Conservation (phyloP, 2,797 vertebrate species). For the Sandelia bainsii region DNA sequence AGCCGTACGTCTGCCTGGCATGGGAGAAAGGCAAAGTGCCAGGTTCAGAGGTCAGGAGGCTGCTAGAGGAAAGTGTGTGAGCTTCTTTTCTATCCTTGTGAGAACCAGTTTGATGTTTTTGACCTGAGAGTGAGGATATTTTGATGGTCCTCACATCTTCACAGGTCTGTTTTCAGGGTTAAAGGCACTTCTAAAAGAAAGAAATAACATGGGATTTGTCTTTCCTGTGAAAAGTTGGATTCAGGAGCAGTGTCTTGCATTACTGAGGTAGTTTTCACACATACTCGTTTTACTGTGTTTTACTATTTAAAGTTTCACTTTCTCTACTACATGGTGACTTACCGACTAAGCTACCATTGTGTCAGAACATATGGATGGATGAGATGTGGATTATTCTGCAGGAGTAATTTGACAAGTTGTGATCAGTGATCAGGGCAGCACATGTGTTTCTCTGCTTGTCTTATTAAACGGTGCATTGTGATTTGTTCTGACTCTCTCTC, state of each 20-base stretch:
- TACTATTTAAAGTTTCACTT: no score
- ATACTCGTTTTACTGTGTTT: no score
- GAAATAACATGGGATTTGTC: no score
- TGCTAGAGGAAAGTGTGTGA: slow-evolving; percentile 11
- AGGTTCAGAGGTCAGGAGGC: slow-evolving; percentile 59
- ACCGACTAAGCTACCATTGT: neutral
- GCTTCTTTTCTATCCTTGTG: slow-evolving; percentile 25
- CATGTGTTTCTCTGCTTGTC: neutral
- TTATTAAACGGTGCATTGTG: neutral
- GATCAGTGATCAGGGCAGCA: neutral
- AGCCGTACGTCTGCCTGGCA: slow-evolving; percentile 73
- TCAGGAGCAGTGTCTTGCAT: no score
- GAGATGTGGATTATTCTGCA: neutral
- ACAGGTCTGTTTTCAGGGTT: no score
- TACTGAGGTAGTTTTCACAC: no score
- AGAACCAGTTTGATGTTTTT: neutral
- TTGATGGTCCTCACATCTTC: neutral
- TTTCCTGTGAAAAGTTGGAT: no score
- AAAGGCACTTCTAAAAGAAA: no score
- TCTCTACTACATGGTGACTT: neutral
- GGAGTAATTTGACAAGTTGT: no score
- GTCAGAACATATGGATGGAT: neutral
- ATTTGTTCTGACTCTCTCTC: slow-evolving; percentile 9
- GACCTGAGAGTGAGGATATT: neutral
- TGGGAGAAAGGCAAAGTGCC: slow-evolving; percentile 27